A percentile compares a stretch with the other conserved stretches of the same genome.
These are phyloP conservation scores for Tetrapedia diversipes DNA, from an alignment of 2,888 invertebrate species.

Conservation along the genomic window DNA sequence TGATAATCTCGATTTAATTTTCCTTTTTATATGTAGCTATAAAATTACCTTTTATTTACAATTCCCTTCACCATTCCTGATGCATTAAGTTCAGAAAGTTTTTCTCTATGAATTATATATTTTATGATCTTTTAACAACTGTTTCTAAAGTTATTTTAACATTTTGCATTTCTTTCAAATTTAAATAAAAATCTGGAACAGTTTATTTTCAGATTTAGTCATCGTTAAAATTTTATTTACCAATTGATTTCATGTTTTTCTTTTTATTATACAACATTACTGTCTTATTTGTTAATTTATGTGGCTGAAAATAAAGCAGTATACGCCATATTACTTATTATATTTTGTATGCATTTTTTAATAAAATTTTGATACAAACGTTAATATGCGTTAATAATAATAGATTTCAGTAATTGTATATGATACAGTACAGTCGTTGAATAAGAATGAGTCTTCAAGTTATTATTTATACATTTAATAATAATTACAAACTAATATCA, in stretches of 20 bases:
- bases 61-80: background rate
- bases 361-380: slow-evolving; percentile 63
- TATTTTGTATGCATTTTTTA: slow-evolving; percentile 62
- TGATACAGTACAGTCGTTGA: slow-evolving; percentile 27
- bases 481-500: slow-evolving; percentile 36
- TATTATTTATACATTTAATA: slow-evolving; percentile 19
- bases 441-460: slow-evolving; percentile 6
- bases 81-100: slow-evolving; percentile 6
- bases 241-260: slow-evolving; percentile 18
- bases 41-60: slow-evolving; percentile 23
- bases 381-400: slow-evolving; percentile 40
- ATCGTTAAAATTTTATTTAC: slow-evolving; percentile 8
- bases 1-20: slow-evolving; percentile 31
- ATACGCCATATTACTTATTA: slow-evolving; percentile 44
- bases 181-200: slow-evolving; percentile 4
- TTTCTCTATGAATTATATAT: slow-evolving; percentile 14
- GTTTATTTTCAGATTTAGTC: slow-evolving; percentile 19
- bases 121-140: slow-evolving; percentile 8
- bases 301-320: slow-evolving; percentile 35
- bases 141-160: slow-evolving; percentile 4
- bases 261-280: slow-evolving; percentile 30
- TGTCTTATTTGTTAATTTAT: slow-evolving; percentile 23
- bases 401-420: slow-evolving; percentile 29
- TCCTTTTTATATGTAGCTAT: slow-evolving; percentile 27
- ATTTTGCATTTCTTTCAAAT: slow-evolving; percentile 2